A percentile compares a stretch with the other conserved stretches of the same genome.
These are phyloP conservation scores for Tonatia bakeri DNA, from an alignment of 2,113 vertebrate genomes.

Conservation along the genomic window DNA sequence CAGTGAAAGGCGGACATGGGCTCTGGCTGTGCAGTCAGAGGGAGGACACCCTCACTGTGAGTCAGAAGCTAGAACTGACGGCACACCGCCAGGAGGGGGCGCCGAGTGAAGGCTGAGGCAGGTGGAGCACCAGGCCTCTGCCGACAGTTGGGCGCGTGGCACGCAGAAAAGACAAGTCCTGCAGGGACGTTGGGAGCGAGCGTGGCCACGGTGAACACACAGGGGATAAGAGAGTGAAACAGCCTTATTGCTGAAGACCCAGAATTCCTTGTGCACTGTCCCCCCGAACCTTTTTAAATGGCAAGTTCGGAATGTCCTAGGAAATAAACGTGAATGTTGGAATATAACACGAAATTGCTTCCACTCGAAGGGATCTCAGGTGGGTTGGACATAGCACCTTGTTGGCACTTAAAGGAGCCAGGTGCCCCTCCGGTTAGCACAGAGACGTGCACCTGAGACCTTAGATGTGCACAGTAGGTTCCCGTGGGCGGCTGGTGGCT, in stretches of 20 bases:
- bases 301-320: not conserved
- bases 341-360: rapidly evolving
- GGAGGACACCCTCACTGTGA: too few species aligned
- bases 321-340: not conserved
- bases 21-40: too few species aligned
- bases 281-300: not conserved
- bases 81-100: too few species aligned
- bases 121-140: too few species aligned
- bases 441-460: not conserved
- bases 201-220: too few species aligned
- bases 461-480: not conserved
- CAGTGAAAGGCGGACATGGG: too few species aligned
- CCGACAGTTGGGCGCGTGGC: too few species aligned
- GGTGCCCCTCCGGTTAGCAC: not conserved
- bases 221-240: too few species aligned
- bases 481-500: not conserved
- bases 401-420: not conserved
- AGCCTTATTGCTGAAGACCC: not conserved
- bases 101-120: too few species aligned
- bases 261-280: not conserved
- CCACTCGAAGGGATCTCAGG: not conserved
- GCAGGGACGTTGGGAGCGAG: too few species aligned
- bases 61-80: too few species aligned
- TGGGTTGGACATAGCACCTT: not conserved
- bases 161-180: too few species aligned